These are phyloP conservation scores for Enteromius anoplus DNA, from an alignment of 2,797 vertebrate species.

Conservation along the genomic window DNA sequence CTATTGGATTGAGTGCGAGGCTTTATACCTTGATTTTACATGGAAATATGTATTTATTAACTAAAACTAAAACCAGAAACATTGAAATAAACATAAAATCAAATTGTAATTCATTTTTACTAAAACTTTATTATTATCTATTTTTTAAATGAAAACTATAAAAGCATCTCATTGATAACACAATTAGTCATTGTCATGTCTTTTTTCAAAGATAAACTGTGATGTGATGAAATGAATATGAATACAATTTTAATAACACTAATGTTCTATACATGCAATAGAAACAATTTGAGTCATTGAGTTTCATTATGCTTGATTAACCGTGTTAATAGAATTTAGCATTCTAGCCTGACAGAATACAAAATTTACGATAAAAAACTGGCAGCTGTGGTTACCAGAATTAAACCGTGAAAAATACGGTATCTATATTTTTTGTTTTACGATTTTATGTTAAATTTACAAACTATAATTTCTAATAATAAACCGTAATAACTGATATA, in stretches of 20 bases:
- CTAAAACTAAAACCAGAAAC: background rate
- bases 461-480: too few relatives aligned
- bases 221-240: constrained; percentile 9
- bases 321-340: constrained; percentile 25
- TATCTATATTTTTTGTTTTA: too few relatives aligned
- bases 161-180: background rate
- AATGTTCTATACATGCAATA: constrained; percentile 14
- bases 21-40: background rate
- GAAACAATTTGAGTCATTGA: background rate
- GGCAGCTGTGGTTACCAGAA: too few relatives aligned
- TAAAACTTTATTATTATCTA: background rate
- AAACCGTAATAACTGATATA: too few relatives aligned
- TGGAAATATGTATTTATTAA: background rate
- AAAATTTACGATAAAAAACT: too few relatives aligned
- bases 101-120: too few relatives aligned
- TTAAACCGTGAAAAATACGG: too few relatives aligned
- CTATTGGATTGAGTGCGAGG: background rate
- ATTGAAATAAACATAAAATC: background rate
- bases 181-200: background rate
- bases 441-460: too few relatives aligned
- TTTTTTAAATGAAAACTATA: background rate
- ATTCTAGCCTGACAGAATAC: constrained; percentile 11
- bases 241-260: background rate
- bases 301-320: constrained; percentile 19
- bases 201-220: background rate